phyloP scores from a whole-genome alignment of 2,888 invertebrate genomes.

The Candidula unifasciata region DNA sequence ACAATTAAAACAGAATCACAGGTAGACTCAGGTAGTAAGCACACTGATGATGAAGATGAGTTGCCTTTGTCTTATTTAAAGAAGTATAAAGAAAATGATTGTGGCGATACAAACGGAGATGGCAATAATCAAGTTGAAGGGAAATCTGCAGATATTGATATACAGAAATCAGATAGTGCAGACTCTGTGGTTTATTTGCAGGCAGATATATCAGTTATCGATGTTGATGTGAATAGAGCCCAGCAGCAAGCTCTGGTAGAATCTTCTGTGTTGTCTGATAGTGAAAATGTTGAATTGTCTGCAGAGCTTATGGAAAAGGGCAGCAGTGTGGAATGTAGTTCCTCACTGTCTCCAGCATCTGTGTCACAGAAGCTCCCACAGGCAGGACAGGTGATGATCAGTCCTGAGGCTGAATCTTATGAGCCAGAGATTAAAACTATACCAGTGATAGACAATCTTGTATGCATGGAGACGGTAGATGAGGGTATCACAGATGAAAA shows the following conservation, averaged over 20 bases:
- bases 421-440: not conserved
- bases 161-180: not conserved
- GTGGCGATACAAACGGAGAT: too few relatives aligned
- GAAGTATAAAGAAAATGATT: not conserved
- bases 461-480: not conserved
- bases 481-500: not conserved
- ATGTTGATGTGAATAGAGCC: constrained; percentile 5
- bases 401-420: not conserved
- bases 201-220: not conserved
- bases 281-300: not conserved
- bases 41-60: constrained; percentile 28
- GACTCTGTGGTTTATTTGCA: not conserved
- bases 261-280: not conserved
- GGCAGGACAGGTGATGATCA: not conserved
- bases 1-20: too few relatives aligned
- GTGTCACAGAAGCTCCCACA: constrained; percentile 14
- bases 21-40: too few relatives aligned
- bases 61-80: constrained; percentile 11
- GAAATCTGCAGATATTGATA: not conserved
- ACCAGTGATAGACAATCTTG: not conserved
- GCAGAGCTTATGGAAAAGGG: not conserved
- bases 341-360: not conserved
- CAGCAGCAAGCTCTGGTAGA: constrained; percentile 3
- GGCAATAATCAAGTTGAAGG: not conserved
- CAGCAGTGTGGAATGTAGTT: not conserved